phyloP scores from a whole-genome alignment of 2,113 vertebrate species.

The Cinclus mexicanus region DNA sequence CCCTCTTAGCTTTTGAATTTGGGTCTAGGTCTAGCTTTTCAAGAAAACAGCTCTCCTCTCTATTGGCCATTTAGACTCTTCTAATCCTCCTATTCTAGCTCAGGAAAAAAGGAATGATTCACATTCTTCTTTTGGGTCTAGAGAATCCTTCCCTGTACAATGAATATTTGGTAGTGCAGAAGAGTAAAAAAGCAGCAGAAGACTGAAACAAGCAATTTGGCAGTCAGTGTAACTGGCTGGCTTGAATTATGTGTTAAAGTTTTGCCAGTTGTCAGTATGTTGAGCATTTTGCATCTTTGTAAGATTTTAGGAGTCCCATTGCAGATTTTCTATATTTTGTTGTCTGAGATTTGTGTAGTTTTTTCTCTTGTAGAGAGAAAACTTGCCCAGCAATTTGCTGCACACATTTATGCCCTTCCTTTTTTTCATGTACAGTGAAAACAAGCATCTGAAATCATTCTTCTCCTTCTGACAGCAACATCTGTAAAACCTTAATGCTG shows the following conservation, averaged over 20 bases:
- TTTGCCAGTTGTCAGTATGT: not conserved
- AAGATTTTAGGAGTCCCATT: not conserved
- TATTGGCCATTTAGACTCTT: not conserved
- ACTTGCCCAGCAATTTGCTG: not conserved
- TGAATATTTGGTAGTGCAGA: not conserved
- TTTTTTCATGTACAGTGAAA: slow-evolving; percentile 14
- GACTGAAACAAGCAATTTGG: not conserved
- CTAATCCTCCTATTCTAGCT: not conserved
- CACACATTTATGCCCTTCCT: not conserved
- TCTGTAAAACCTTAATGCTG: slow-evolving; percentile 63
- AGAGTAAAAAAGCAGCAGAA: not conserved
- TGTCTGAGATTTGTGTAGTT: not conserved
- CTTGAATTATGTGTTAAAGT: not conserved
- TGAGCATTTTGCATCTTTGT: not conserved
- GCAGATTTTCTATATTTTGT: not conserved
- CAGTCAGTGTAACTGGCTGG: not conserved
- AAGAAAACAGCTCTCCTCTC: not conserved
- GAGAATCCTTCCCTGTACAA: not conserved
- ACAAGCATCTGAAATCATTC: slow-evolving; percentile 56
- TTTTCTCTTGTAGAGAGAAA: not conserved
- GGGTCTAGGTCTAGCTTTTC: not conserved
- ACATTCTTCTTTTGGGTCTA: not conserved
- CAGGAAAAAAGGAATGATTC: not conserved
- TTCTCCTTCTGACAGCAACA: slow-evolving; percentile 50
- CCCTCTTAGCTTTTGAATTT: not conserved